Conservation (phyloP, 2,797 vertebrate genomes). For the Arvicola amphibius region DNA sequence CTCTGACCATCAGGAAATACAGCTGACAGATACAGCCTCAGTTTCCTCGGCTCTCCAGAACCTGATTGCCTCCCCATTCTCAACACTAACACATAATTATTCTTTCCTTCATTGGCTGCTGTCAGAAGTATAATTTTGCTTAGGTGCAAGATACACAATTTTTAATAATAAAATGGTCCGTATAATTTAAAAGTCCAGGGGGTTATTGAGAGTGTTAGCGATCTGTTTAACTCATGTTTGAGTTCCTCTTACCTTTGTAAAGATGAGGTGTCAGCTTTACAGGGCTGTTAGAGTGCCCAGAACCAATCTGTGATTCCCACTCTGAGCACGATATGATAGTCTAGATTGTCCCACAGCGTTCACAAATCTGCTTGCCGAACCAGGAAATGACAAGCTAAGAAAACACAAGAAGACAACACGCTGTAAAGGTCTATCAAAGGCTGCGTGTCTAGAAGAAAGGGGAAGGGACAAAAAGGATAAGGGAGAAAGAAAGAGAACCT, state of each 20-base stretch:
- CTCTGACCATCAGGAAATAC: not conserved
- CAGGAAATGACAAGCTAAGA: not conserved
- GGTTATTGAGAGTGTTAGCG: not conserved
- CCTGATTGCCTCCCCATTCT: not conserved
- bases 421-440: not conserved
- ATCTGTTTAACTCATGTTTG: not conserved
- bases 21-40: not conserved
- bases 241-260: not conserved
- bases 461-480: not conserved
- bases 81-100: not conserved
- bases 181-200: not conserved
- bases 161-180: constrained; percentile 31
- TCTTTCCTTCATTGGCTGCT: not conserved
- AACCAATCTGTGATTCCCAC: not conserved
- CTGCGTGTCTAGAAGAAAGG: not conserved
- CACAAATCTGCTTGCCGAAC: not conserved
- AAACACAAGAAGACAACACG: not conserved
- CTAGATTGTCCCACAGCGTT: not conserved
- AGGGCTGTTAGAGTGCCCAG: not conserved
- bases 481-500: not conserved
- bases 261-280: not conserved
- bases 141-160: not conserved
- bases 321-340: not conserved
- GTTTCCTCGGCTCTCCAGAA: not conserved
- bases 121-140: not conserved